Conservation (phyloP, 2,113 vertebrate genomes). For the Hydrochoerus hydrochaeris region DNA sequence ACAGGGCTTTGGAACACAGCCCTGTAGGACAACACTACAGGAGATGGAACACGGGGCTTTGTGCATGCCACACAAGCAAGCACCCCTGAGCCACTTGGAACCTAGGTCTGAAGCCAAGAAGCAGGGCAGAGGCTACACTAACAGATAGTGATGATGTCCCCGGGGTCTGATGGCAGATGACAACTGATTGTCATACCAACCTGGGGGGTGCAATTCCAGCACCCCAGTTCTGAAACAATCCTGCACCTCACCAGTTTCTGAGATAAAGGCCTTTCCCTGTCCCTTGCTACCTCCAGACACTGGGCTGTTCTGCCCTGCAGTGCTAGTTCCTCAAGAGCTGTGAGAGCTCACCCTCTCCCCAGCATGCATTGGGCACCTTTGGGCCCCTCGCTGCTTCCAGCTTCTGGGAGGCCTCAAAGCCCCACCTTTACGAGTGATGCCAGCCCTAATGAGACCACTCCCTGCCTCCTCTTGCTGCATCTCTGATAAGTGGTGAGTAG, state of each 20-base stretch:
- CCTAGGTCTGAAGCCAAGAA: not conserved
- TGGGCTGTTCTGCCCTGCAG: too few species aligned
- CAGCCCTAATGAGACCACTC: not conserved
- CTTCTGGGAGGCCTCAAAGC: not conserved
- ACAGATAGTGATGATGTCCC: too few species aligned
- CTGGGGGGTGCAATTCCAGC: not conserved
- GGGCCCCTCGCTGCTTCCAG: not conserved
- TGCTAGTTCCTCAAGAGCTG: not conserved
- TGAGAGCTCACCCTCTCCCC: not conserved
- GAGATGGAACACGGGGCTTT: not conserved
- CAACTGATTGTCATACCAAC: not conserved
- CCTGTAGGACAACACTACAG: too few species aligned
- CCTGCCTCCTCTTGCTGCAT: not conserved
- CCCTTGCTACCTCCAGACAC: rapidly evolving
- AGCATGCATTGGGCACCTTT: not conserved
- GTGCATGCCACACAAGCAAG: not conserved
- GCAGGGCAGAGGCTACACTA: not conserved
- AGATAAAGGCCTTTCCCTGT: not conserved
- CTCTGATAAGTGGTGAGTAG: not conserved
- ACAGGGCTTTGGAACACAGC: too few species aligned
- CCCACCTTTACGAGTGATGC: not conserved
- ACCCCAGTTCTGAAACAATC: not conserved
- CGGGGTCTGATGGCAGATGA: not conserved
- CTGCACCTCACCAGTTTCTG: not conserved
- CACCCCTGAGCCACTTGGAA: not conserved